phyloP scores from a whole-genome alignment of 2,113 vertebrate genomes.

The Lamprotornis superbus region DNA sequence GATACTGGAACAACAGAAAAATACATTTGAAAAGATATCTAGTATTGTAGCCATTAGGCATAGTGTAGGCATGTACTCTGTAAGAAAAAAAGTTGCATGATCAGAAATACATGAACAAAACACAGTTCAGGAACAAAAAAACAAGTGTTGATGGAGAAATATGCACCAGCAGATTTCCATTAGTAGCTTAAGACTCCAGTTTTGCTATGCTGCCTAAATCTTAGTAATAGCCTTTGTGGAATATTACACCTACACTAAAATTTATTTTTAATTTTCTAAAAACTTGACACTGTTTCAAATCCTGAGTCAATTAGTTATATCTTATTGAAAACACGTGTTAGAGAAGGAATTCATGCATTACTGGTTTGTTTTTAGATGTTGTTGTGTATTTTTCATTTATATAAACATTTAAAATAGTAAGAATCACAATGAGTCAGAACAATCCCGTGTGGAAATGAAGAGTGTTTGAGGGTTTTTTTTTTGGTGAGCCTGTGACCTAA shows the following conservation, averaged over 20 bases:
- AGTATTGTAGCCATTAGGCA: neutral
- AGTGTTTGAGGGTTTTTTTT: neutral
- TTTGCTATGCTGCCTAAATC: neutral
- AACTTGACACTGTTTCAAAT: neutral
- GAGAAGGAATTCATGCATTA: neutral
- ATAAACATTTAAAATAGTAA: neutral
- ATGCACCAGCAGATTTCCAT: neutral
- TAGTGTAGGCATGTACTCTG: neutral
- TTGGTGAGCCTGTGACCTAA: neutral
- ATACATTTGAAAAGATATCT: neutral
- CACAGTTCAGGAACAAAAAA: neutral
- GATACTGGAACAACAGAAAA: neutral
- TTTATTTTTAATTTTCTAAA: constrained; percentile 12
- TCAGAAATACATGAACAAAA: neutral
- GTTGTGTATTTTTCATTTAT: neutral
- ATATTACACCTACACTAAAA: neutral
- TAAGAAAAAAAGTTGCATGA: neutral
- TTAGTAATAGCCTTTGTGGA: neutral
- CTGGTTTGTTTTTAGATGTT: neutral
- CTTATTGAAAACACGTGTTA: neutral
- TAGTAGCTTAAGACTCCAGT: neutral
- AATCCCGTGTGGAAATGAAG: neutral
- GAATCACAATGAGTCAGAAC: neutral
- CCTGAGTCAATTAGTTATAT: neutral
- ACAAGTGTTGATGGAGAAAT: neutral